phyloP scores from a whole-genome alignment of 2,888 invertebrate genomes.

The Athalia cordata region DNA sequence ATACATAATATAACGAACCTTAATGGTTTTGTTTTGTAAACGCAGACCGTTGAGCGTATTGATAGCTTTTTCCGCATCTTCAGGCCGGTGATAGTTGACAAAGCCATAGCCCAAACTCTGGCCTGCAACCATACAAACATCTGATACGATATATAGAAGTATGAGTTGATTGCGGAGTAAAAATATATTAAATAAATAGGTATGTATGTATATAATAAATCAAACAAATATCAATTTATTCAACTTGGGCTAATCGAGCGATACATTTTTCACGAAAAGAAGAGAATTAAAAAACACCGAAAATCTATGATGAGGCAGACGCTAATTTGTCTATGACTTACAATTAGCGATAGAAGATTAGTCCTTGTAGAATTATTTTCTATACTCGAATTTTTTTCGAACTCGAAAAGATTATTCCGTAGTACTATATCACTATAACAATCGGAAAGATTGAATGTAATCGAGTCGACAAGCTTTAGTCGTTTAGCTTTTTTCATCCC shows the following conservation, averaged over 20 bases:
- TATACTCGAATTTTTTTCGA: too few species aligned
- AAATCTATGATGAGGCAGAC: too few species aligned
- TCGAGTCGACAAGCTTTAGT: too few species aligned
- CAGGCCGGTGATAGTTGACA: conserved; percentile 98
- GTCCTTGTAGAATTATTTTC: too few species aligned
- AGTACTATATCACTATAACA: too few species aligned
- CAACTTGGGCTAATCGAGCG: not conserved
- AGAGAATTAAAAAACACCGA: too few species aligned
- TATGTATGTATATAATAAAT: conserved; percentile 3
- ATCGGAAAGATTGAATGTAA: too few species aligned
- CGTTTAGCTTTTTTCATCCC: too few species aligned
- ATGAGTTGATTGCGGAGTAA: conserved; percentile 41
- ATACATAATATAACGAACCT: conserved; percentile 78
- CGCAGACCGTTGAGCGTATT: conserved; percentile 97
- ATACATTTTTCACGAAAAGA: too few species aligned
- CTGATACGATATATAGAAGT: conserved; percentile 45
- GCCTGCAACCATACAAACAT: conserved; percentile 76
- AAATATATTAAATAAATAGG: not conserved
- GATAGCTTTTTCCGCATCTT: conserved; percentile 99
- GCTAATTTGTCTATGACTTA: too few species aligned
- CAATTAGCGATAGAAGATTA: too few species aligned
- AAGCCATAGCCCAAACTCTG: conserved; percentile 99
- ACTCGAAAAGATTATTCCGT: too few species aligned
- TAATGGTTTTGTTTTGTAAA: conserved; percentile 99
- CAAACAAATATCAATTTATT: not conserved